Base-by-base conservation (phyloP, 2,888 invertebrate species). In the Gerris lacustris region DNA sequence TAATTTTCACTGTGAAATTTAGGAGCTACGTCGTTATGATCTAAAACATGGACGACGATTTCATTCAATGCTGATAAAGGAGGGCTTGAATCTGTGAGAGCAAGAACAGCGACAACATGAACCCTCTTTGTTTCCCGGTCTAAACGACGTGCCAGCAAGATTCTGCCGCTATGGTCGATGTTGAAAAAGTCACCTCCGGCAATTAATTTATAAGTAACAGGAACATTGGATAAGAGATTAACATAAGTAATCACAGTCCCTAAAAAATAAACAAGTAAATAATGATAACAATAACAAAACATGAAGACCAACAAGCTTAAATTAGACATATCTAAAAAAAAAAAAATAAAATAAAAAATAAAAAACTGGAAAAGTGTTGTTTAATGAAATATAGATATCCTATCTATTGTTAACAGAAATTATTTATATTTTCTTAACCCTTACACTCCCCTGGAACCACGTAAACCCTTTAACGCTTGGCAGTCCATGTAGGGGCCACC, bases 11-110 rank as follows among this genome's bases (percentile, higher is more conserved):
- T 91, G 80, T 94, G 92, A 80, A 96, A 95, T 75, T 85, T 83
- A 0, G 96, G 96, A 69, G 87, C 86, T 80, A 94, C 92, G 80
- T 96, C 95, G 81, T 96, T 96, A 75, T 91, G 90, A 80, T 96
- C 96, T 74, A 91, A 84, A 72, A 96, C 89, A 81, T 90, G 88
- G 71, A 96, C 83, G 6, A 86, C 84, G 72, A 95, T 87, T 80
- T 87, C 86, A 18, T 88, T 85, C 76, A 90, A 82, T 9, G 87
- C 86, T 31, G 88, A 89, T 45, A 90, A 80, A 4, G 90, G 85
- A 15, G 91, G 91, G 75, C 87, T 88, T 9, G 87, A 85, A 75
- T 86, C 85, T 0, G 89, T 90, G 79, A 90, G 86, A 0, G 89
- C 90, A 45, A 87, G 80, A 9, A 88, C 83, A 72, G 89, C 90